Evolutionary conservation across 2,888 invertebrate genomes (phyloP).

Genomic region (Callosobruchus maculatus): DNA sequence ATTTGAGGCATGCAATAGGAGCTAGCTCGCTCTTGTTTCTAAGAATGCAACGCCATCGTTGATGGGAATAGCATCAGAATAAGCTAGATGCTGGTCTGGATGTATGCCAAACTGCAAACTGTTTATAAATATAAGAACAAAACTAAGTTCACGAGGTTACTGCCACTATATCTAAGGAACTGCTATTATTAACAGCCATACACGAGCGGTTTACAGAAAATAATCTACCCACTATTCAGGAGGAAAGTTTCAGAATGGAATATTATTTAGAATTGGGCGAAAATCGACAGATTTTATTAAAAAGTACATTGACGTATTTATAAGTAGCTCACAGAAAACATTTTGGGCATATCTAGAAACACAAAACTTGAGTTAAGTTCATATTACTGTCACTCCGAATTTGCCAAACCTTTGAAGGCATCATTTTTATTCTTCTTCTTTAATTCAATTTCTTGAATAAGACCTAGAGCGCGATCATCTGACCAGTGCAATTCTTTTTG

Average conservation of each 20-base stretch:
- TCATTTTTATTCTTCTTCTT: too few relatives aligned
- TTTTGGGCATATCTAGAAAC: too few relatives aligned
- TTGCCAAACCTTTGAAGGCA: too few relatives aligned
- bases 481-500: too few relatives aligned
- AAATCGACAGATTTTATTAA: too few relatives aligned
- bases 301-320: neutral
- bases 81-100: neutral
- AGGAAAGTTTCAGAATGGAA: neutral
- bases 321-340: too few relatives aligned
- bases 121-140: neutral
- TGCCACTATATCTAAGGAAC: neutral
- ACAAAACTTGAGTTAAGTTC: too few relatives aligned
- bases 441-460: too few relatives aligned
- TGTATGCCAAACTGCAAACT: neutral
- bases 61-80: neutral
- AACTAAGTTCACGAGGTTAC: neutral
- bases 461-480: too few relatives aligned
- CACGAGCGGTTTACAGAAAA: neutral
- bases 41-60: neutral
- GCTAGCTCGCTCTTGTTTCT: neutral
- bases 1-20: neutral
- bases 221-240: neutral
- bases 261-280: neutral
- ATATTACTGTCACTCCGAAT: too few relatives aligned
- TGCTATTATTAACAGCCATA: neutral